These are phyloP conservation scores for Eristalis intricaria DNA, from an alignment of 2,888 invertebrate species.

Conservation along the genomic window DNA sequence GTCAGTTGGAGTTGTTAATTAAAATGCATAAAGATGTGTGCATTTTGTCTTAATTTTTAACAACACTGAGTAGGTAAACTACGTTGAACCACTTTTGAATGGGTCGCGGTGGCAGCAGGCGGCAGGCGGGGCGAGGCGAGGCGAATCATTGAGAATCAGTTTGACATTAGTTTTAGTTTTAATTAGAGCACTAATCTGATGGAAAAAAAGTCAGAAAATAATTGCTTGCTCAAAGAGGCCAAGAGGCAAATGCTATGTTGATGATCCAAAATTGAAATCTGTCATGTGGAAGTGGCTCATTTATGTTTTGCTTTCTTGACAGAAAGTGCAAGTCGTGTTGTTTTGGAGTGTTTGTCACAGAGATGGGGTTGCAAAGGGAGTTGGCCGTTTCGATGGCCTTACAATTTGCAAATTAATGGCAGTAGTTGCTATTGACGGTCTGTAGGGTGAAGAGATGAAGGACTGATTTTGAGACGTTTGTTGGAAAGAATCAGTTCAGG, in stretches of 20 bases:
- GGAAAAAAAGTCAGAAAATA: not conserved
- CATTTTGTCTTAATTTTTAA: slow-evolving; percentile 14
- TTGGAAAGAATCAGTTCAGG: not conserved
- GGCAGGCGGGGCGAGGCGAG: not conserved
- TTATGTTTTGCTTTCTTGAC: not conserved
- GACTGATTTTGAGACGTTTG: not conserved
- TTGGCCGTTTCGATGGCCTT: not conserved
- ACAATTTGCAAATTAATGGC: too few species aligned
- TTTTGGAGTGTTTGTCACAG: not conserved
- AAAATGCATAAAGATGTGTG: not conserved
- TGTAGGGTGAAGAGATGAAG: not conserved
- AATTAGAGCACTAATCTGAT: slow-evolving; percentile 3
- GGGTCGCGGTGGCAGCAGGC: not conserved
- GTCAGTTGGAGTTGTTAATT: slow-evolving; percentile 14
- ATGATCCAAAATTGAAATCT: not conserved
- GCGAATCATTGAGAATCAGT: not conserved
- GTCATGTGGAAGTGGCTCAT: not conserved
- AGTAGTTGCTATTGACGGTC: not conserved
- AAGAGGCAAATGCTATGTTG: not conserved
- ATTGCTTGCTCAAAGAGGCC: not conserved
- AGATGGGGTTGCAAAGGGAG: not conserved
- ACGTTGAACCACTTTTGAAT: not conserved
- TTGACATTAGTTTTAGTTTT: slow-evolving; percentile 5
- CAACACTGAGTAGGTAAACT: slow-evolving; percentile 11
- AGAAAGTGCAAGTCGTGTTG: not conserved